Evolutionary conservation across 2,888 invertebrate genomes (phyloP), one percentile per base, ranked within the genome.

Genomic region (Rhamnusium bicolor): DNA sequence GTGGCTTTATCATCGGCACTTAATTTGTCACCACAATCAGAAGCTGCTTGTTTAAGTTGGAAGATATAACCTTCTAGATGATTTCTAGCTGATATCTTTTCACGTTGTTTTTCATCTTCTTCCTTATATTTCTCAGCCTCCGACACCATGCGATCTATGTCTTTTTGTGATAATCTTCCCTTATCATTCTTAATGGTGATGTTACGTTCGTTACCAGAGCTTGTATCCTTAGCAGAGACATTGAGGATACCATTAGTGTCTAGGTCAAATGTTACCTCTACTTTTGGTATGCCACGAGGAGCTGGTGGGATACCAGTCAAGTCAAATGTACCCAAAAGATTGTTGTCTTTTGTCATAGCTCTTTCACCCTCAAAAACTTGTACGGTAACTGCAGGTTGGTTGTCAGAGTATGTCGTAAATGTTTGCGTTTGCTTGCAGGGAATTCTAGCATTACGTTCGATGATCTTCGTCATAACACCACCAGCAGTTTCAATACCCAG

Each of bases 131-230:
- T 89, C 83, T 95, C 94, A 0, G 94, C 94, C 75, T 94, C 94
- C 2, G 90, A 87, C 27, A 94, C 87, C 94, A 94, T 95, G 71
- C 93, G 90, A 76, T 96, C 95, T 79, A 95, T 95, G 83, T 96
- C 95, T 6, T 93, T 92, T 84, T 95, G 94, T 19, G 94, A 94
- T 62, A 96, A 89, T 3, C 95, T 90, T 0, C 95, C 94, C 84
- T 93, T 94, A 89, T 95, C 94, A 88, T 95, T 95, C 85, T 94
- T 94, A 78, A 96, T 96, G 69, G 93, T 93, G 78, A 95, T 95
- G 86, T 93, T 93, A 85, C 92, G 93, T 72, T 90, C 91, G 75
- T 93, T 93, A 2, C 92, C 92, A 14, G 91, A 91, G 76, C 91
- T 90, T 66, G 88, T 90, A 80, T 92, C 92, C 83, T 90, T 90